These are phyloP conservation scores for Paratrypauchen microcephalus DNA, from an alignment of 2,797 vertebrate genomes.

Conservation along the genomic window DNA sequence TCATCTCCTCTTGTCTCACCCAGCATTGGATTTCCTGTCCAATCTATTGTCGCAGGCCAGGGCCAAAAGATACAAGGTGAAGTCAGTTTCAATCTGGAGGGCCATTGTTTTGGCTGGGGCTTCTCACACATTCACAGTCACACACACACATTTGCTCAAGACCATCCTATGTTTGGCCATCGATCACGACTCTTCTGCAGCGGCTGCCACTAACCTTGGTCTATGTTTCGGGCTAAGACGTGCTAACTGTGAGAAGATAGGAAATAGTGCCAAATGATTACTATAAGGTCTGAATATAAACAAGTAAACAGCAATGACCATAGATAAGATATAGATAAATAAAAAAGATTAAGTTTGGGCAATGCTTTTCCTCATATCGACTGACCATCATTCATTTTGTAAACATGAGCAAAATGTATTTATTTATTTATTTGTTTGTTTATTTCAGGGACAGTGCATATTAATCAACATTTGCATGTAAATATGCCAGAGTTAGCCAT, in stretches of 20 bases:
- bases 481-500: too few relatives aligned
- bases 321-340: not conserved
- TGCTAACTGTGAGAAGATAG: constrained; percentile 41
- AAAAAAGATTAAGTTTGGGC: not conserved
- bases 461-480: too few relatives aligned
- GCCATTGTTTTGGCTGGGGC: constrained; percentile 82
- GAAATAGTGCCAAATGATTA: not conserved
- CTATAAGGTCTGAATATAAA: not conserved
- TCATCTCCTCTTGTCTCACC: constrained; percentile 75
- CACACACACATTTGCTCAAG: constrained; percentile 29
- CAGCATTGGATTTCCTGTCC: constrained; percentile 88
- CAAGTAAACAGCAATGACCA: not conserved
- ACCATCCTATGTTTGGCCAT: constrained; percentile 78
- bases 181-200: constrained; percentile 68
- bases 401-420: too few relatives aligned
- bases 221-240: constrained; percentile 34
- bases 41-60: constrained; percentile 84
- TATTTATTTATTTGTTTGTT: too few relatives aligned
- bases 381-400: too few relatives aligned
- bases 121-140: constrained; percentile 39
- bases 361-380: not conserved
- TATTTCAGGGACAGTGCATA: too few relatives aligned
- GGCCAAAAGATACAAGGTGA: constrained; percentile 89
- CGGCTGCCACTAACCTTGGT: constrained; percentile 74
- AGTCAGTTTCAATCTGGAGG: constrained; percentile 91